Conservation (phyloP, 2,113 vertebrate species). For the Nibea coibor region DNA sequence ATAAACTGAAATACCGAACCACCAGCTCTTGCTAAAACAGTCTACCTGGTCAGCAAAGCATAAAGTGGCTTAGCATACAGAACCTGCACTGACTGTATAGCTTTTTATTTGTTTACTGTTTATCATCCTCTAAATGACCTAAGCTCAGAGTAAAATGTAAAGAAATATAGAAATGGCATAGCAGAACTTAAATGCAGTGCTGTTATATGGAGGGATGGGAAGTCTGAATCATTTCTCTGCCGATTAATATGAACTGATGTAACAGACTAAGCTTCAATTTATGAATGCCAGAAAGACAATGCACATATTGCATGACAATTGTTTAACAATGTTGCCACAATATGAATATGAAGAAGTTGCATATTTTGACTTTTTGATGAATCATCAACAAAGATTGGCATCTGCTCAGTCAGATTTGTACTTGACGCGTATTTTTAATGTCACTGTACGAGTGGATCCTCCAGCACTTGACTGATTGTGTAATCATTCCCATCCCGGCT, state of each 20-base stretch:
- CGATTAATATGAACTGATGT: slow-evolving; percentile 29
- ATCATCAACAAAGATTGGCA: not conserved
- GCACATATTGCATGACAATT: slow-evolving; percentile 25
- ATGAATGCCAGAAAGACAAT: slow-evolving; percentile 32
- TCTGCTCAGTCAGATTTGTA: slow-evolving; percentile 10
- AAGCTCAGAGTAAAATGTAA: slow-evolving; percentile 41
- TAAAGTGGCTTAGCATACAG: slow-evolving; percentile 19
- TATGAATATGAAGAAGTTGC: slow-evolving; percentile 46
- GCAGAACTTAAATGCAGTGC: slow-evolving; percentile 27
- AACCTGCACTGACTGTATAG: slow-evolving; percentile 35
- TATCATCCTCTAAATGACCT: slow-evolving; percentile 30
- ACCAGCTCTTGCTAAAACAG: slow-evolving; percentile 28
- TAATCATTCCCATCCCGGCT: slow-evolving; percentile 39
- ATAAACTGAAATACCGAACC: slow-evolving; percentile 31
- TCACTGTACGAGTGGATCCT: slow-evolving; percentile 15
- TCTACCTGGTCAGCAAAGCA: slow-evolving; percentile 33
- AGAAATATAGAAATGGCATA: slow-evolving; percentile 20
- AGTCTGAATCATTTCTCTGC: slow-evolving; percentile 14
- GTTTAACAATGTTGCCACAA: slow-evolving; percentile 30
- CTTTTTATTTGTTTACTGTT: slow-evolving; percentile 6
- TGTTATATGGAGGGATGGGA: slow-evolving; percentile 50
- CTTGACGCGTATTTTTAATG: not conserved
- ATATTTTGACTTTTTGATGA: slow-evolving; percentile 37
- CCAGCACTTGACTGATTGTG: slow-evolving; percentile 9
- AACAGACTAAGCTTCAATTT: slow-evolving; percentile 29